phyloP scores from a whole-genome alignment of 1,140 invertebrate genomes.

The Tribolium madens region DNA sequence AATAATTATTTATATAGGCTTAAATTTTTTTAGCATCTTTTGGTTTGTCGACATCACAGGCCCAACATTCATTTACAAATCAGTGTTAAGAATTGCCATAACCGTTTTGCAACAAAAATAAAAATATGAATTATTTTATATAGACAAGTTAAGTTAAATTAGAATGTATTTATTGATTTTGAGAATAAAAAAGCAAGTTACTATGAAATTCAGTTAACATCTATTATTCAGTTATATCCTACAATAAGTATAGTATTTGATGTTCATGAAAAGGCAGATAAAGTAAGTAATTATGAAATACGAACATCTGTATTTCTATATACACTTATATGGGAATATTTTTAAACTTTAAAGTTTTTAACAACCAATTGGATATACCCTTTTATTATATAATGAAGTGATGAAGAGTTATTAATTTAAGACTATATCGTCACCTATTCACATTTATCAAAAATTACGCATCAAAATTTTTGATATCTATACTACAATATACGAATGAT shows the following conservation, averaged over 20 bases:
- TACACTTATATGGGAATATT: constrained; percentile 40
- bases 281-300: constrained; percentile 39
- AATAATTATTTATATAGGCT: constrained; percentile 54
- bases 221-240: constrained; percentile 38
- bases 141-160: constrained; percentile 20
- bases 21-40: constrained; percentile 51
- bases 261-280: constrained; percentile 36
- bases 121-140: constrained; percentile 13
- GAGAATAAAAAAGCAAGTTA: constrained; percentile 45
- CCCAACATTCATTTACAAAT: constrained; percentile 52
- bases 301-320: constrained; percentile 37
- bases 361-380: constrained; percentile 31
- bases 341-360: constrained; percentile 35
- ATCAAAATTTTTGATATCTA: constrained; percentile 49
- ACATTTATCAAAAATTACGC: constrained; percentile 51
- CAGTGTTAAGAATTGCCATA: constrained; percentile 16
- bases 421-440: constrained; percentile 46
- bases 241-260: constrained; percentile 32
- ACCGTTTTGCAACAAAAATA: constrained; percentile 29
- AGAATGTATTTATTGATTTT: constrained; percentile 20
- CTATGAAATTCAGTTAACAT: constrained; percentile 41
- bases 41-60: constrained; percentile 56
- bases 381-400: constrained; percentile 31
- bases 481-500: constrained; percentile 48
- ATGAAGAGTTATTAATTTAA: constrained; percentile 38